Base-by-base conservation (phyloP, 2,888 invertebrate species). In the Drosophila borborema region DNA sequence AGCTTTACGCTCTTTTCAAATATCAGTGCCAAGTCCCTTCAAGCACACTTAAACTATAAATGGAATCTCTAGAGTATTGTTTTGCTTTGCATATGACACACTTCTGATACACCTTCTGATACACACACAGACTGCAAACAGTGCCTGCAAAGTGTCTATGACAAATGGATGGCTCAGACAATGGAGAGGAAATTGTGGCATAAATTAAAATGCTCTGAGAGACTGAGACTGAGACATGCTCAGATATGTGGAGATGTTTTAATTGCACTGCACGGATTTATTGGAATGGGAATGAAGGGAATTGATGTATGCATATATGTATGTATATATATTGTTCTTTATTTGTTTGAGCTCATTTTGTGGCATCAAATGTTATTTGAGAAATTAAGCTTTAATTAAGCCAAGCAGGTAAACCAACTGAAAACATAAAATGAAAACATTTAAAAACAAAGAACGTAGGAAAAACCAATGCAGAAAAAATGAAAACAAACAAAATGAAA, bases 371-470 rank as follows among this genome's bases (percentile, higher is more conserved):
- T 83, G 76, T 82, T 77, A 86, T 86, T 86, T 81, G 74, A 72
- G 74, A 83, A 86, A 90, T 83, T 77, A 86, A 81, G 83, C 77
- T 81, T 86, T 89, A 89, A 86, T 89, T 90, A 88, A 90, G 90
- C 76, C 75, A 77, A 76, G 73, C 76, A 76, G 89, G 83, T 82
- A 82, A 80, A 61, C 82, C 72, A 23, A 80, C 66, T 68, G 68
- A 89, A 77, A 84, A 74, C 80, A 89, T 78, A 23, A 23, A 23
- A 68, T 68, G 68, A 89, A 77, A 87, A 74, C 80, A 89, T 78
- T 85, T 74, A 73, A 88, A 78, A 72, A 56, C 31, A 43, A 46
- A 45, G 23, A 20, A 45, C 38, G 18, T 58, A 51, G 16, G 55
- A 34, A 68, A 69, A 58, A 36, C 34, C 76, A 78, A 78, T 55